phyloP scores from a whole-genome alignment of 2,113 vertebrate species.

The Myotis davidii region DNA sequence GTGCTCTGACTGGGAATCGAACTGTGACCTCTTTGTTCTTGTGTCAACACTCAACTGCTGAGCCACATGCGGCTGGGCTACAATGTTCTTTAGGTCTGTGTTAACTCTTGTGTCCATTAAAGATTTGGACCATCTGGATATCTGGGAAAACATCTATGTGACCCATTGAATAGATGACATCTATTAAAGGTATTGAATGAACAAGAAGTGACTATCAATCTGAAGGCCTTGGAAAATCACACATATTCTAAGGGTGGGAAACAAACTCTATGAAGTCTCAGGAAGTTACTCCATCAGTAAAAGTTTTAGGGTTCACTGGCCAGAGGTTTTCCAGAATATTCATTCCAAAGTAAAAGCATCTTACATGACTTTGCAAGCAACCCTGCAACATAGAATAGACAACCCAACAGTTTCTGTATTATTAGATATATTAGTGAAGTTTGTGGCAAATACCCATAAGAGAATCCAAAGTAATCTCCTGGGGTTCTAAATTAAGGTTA shows the following conservation, averaged over 20 bases:
- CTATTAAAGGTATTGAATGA: neutral
- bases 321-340: neutral
- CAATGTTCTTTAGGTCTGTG: neutral
- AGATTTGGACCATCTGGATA: neutral
- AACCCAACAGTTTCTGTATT: neutral
- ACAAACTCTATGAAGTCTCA: neutral
- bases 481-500: neutral
- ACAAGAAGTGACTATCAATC: neutral
- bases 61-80: too few relatives aligned
- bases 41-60: too few relatives aligned
- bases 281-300: neutral
- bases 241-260: neutral
- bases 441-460: neutral
- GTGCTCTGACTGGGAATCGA: too few relatives aligned
- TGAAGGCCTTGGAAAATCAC: neutral
- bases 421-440: neutral
- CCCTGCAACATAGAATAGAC: neutral
- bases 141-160: neutral
- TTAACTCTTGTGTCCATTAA: neutral
- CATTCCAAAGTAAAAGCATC: neutral
- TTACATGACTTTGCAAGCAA: neutral
- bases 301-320: neutral
- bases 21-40: too few relatives aligned
- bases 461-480: neutral
- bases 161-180: neutral